Base-by-base conservation (phyloP, 37 sponge, comb jelly and placozoan species). In the Cladorhizidae sp. region DNA sequence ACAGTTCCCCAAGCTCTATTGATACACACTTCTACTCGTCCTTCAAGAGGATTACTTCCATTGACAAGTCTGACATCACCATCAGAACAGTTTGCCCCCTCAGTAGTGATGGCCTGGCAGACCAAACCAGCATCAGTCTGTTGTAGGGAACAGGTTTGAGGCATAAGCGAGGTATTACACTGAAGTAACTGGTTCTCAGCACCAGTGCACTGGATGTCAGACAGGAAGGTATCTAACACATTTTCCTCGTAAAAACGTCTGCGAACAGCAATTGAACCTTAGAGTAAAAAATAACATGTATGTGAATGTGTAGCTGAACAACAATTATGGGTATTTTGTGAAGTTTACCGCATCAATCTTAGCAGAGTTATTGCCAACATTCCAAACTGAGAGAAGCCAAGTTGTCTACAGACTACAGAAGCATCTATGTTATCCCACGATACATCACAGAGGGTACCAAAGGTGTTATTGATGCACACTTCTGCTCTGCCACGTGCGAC, bases 341-440 rank as follows among this genome's bases (percentile, higher is more conserved):
- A n/a, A n/a, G n/a, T n/a, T 72, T 9, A 49, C 40, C 26, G 21
- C 29, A 54, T 39, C 22, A 35, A 6, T 54, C 21, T 50, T 45
- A 33, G 40, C 54, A 3, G 0, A 1, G 1, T n/a, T 57, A 12
- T n/a, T 21, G 15, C 14, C 11, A 6, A 41, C 52, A 45, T 57
- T 74, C 83, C 83, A 84, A 57, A 70, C 25, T 57, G 49, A 12
- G 84, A 84, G 70, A 84, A 84, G 22, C 84, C 84, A 0, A 84
- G 77, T 56, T 84, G 84, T 28, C 55, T 70, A 68, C 84, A 84
- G n/a, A 76, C 77, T 11, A 84, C 77, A 41, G 84, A 56, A 18
- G 84, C 84, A 84, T 75, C 84, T 17, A 7, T n/a, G 37, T 76
- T 70, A 29, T 69, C 58, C 77, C 69, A 84, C 5, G 22, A 38